Evolutionary conservation across 2,888 invertebrate genomes (phyloP).

Genomic region (Lasioglossum calceatum): DNA sequence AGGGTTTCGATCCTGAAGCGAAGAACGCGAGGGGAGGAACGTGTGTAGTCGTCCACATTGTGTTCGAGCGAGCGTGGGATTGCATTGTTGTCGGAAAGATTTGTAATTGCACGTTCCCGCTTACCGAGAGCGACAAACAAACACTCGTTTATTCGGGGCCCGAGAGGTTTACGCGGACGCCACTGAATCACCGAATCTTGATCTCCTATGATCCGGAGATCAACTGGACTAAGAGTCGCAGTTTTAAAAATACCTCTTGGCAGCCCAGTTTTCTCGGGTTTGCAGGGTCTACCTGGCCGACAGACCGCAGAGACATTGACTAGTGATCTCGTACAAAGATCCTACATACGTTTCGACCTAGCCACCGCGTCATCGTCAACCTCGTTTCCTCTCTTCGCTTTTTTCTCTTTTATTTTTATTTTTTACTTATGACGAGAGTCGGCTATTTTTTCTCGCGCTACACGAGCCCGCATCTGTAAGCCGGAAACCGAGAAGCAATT

Average conservation of each 20-base stretch:
- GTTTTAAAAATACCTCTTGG: constrained; percentile 75
- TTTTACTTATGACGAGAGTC: constrained; percentile 35
- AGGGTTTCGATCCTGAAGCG: background rate
- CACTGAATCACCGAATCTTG: constrained; percentile 55
- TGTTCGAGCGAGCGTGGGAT: background rate
- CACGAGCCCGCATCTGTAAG: background rate
- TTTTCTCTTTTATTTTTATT: background rate
- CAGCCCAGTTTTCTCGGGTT: constrained; percentile 70
- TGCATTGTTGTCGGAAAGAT: background rate
- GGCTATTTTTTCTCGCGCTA: constrained; percentile 36
- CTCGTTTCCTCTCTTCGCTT: constrained; percentile 27
- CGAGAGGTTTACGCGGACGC: background rate
- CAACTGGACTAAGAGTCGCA: constrained; percentile 40
- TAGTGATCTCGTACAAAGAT: constrained; percentile 47
- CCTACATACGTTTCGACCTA: constrained; percentile 46
- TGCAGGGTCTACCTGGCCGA: constrained; percentile 68
- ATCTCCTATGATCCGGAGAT: constrained; percentile 54
- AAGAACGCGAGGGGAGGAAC: background rate
- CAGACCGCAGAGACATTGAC: constrained; percentile 60
- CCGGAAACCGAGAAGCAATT: constrained; percentile 7
- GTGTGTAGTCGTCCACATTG: background rate
- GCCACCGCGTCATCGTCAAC: constrained; percentile 54
- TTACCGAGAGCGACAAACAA: background rate
- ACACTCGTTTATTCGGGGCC: background rate
- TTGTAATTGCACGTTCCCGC: background rate